Evolutionary conservation across 1,140 invertebrate genomes (phyloP).

Genomic region (Agraylea sexmaculata): DNA sequence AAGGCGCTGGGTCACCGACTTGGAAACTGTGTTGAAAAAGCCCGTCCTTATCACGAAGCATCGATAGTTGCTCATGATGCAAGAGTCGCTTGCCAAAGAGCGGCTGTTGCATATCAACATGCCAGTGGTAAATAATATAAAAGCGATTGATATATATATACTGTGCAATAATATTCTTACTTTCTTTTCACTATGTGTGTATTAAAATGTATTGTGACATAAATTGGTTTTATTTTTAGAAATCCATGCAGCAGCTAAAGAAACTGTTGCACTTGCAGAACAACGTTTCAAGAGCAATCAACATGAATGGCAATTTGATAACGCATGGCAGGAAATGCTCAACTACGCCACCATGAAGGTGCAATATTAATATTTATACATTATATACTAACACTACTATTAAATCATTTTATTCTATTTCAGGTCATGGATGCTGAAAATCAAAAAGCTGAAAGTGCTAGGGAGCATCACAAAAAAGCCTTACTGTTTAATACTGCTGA

Average conservation of each 20-base stretch:
- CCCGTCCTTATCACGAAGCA: constrained; percentile 79
- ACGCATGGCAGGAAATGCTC: constrained; percentile 88
- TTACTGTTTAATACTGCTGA: constrained; percentile 65
- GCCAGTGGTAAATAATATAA: constrained; percentile 59
- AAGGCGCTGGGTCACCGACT: constrained; percentile 63
- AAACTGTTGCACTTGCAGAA: constrained; percentile 87
- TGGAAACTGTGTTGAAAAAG: constrained; percentile 68
- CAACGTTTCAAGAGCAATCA: constrained; percentile 71
- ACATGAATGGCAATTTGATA: constrained; percentile 72
- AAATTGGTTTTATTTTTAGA: too few species aligned
- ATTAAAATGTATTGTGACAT: constrained; percentile 18
- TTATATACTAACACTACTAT: constrained; percentile 31
- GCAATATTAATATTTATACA: constrained; percentile 3
- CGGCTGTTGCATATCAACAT: constrained; percentile 83
- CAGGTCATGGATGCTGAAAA: constrained; percentile 91
- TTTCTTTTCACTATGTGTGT: constrained; percentile 2
- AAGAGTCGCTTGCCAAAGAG: constrained; percentile 74
- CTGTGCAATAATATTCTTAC: constrained; percentile 16
- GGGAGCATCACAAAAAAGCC: constrained; percentile 72
- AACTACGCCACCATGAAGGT: constrained; percentile 86
- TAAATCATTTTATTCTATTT: too few species aligned
- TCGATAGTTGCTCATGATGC: constrained; percentile 47
- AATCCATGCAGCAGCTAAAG: constrained; percentile 86
- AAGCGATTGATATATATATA: too few species aligned
- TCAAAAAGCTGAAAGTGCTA: constrained; percentile 72